Conservation (phyloP, 2,888 invertebrate species). For the Dynastes tityus region DNA sequence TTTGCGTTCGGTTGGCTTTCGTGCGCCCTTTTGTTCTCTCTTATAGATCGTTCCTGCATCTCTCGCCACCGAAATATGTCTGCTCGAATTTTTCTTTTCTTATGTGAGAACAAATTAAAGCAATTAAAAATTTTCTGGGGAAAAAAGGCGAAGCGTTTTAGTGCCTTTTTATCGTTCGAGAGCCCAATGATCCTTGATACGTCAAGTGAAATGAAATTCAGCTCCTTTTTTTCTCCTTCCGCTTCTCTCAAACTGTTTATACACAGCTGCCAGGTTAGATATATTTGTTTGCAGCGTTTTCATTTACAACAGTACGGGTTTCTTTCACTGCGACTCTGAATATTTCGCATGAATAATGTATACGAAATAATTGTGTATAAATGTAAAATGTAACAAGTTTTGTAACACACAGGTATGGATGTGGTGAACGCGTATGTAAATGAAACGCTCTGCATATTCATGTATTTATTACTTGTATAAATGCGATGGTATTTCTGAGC, state of each 20-base stretch:
- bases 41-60: slow-evolving; percentile 28
- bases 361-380: slow-evolving; percentile 39
- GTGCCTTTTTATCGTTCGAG: slow-evolving; percentile 39
- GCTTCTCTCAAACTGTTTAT: slow-evolving; percentile 31
- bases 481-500: slow-evolving; percentile 31
- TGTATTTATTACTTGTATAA: slow-evolving; percentile 42
- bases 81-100: slow-evolving; percentile 47
- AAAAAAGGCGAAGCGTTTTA: slow-evolving; percentile 43
- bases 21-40: slow-evolving; percentile 26
- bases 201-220: slow-evolving; percentile 26
- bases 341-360: slow-evolving; percentile 46
- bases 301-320: slow-evolving; percentile 6
- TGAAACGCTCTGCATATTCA: slow-evolving; percentile 39
- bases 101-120: slow-evolving; percentile 53
- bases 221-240: background rate
- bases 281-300: slow-evolving; percentile 12
- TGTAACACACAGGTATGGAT: slow-evolving; percentile 29
- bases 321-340: slow-evolving; percentile 19
- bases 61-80: slow-evolving; percentile 45
- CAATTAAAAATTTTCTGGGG: slow-evolving; percentile 51
- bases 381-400: slow-evolving; percentile 37
- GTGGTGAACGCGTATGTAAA: slow-evolving; percentile 39
- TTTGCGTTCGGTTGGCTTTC: slow-evolving; percentile 31
- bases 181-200: slow-evolving; percentile 37
- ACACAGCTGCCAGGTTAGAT: slow-evolving; percentile 26